Evolutionary conservation across 2,113 vertebrate genomes (phyloP), one percentile per base, ranked within the genome.

Genomic region (Connochaetes taurinus): DNA sequence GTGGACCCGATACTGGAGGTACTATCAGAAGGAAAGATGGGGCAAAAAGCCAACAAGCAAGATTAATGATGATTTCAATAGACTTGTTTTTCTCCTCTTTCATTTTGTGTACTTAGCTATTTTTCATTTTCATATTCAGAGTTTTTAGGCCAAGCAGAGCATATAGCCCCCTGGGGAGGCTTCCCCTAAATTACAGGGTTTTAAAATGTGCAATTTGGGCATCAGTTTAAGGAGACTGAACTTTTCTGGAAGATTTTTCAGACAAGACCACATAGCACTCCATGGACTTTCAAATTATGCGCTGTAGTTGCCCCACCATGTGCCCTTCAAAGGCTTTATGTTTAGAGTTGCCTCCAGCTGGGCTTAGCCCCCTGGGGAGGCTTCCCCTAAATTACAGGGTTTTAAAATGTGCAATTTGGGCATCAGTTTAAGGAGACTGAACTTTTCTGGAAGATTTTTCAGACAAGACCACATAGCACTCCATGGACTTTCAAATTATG

Each of bases 61-160:
- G 92, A 89, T 43, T 57, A 92, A 88, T 16, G 12, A 80, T 45
- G 25, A 96, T 92, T 90, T 94, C 96, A 96, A 90, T 29, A 87
- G 87, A 88, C 36, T 43, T 31, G 21, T 58, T 97, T 80, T 81
- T 78, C 96, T 95, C 62, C 52, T 84, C 36, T 97, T 91, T 67
- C 58, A 15, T 85, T 95, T 97, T 93, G 76, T 64, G 10, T 81
- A 87, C 91, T 91, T 95, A 88, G 83, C 36, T 62, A 76, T 95
- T 81, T 98, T 57, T 94, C 97, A 82, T 43, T 57, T 91, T 96
- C 93, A 57, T 96, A 96, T 87, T 96, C 96, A 97, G 3, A 98
- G 16, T 4, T 2, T 82, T n/a, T 53, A 92, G 92, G 84, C 81
- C 1, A 89, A 85, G 45, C 53, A 25, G 60, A 92, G 93, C 91